Base-by-base conservation (phyloP, 2,888 invertebrate genomes). In the Spodoptera picta region DNA sequence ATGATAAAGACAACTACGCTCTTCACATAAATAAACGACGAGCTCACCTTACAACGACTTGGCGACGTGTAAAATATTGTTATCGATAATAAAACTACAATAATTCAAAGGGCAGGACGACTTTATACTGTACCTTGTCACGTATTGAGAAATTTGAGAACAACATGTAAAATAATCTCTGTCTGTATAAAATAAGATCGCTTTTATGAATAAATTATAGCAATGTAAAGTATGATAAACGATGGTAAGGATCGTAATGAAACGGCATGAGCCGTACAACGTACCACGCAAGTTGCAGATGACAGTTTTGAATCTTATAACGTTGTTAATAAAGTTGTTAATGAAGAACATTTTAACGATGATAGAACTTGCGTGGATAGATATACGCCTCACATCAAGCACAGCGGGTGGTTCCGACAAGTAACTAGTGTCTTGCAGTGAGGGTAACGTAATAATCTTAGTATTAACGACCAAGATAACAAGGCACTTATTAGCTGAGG, bases 181-280 rank as follows among this genome's bases (percentile, higher is more conserved):
- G 78, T 84, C 81, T 82, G 88, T 90, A 92, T 91, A 92, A 93
- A 93, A 92, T 87, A 90, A 90, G 88, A 89, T 88, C 86, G 84
- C 77, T 80, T 88, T 87, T 89, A 88, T 88, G 91, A 93, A 94
- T 94, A 94, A 93, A 92, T 94, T 93, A 94, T 90, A 83, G 90
- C 90, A 91, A 90, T 92, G 92, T 93, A 91, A 93, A 93, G 89
- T 93, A 93, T 94, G 94, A 94, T 93, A 91, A 93, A 94, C 88
- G 93, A 92, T 92, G 76, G 89, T 92, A 88, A 88, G 88, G 86
- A 88, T 90, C 87, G 90, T 93, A 94, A 93, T 93, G 92, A 90
- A 92, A 91, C 90, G 87, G 87, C 87, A 87, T 89, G 90, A 87
- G 87, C 84, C 83, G 83, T 89, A 92, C 89, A 89, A 81, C 82